Conservation (phyloP, 2,797 vertebrate genomes). For the Schizopygopsis malacanthus region DNA sequence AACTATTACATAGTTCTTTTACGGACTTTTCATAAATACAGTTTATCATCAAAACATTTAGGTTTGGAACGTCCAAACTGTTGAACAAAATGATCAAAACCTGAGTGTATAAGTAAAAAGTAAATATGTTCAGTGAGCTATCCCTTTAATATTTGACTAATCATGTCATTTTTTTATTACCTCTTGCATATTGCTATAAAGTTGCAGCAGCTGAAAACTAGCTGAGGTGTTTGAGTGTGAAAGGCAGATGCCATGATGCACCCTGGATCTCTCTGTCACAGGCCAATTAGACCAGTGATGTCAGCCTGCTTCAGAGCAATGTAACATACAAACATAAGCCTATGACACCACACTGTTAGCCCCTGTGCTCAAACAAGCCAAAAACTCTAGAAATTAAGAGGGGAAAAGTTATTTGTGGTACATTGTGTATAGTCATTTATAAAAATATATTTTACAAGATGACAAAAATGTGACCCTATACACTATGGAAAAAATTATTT, state of each 20-base stretch:
- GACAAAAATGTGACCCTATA: neutral
- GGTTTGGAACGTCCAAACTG: neutral
- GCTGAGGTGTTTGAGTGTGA: neutral
- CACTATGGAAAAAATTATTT: neutral
- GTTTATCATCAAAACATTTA: neutral
- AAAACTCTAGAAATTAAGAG: slow-evolving; percentile 31
- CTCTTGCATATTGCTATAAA: neutral
- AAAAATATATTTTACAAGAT: no score
- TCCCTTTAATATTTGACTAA: neutral
- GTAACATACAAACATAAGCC: slow-evolving; percentile 75
- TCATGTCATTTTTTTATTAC: neutral
- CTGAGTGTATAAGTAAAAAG: neutral
- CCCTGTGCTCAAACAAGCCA: slow-evolving; percentile 70
- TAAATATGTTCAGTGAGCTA: no score
- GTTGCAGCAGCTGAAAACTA: slow-evolving; percentile 23
- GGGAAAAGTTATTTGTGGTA: slow-evolving; percentile 8
- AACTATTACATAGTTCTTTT: neutral
- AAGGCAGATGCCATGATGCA: slow-evolving; percentile 61
- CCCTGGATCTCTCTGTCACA: slow-evolving; percentile 62
- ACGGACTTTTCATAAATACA: neutral
- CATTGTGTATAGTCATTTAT: neutral
- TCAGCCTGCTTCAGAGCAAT: slow-evolving; percentile 70
- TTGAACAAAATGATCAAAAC: neutral
- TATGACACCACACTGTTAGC: slow-evolving; percentile 76
- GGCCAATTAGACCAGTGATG: slow-evolving; percentile 78